Evolutionary conservation across 2,113 vertebrate species (phyloP).

Genomic region (Camarhynchus parvulus): DNA sequence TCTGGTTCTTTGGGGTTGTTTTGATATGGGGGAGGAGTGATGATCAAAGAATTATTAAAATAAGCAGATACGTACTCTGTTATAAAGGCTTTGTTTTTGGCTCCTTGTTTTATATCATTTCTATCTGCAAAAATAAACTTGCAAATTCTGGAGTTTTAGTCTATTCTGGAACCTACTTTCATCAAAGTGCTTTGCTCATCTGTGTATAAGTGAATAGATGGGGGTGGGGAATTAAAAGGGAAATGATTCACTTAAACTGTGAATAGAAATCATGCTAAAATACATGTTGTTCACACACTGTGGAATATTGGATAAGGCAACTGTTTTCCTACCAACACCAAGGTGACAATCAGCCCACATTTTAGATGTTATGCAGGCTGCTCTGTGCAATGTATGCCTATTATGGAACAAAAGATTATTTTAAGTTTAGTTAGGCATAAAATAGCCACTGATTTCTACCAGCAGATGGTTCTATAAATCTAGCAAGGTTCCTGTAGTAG

Average conservation of each 20-base stretch:
- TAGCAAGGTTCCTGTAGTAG: not conserved
- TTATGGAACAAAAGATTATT: conserved; percentile 53
- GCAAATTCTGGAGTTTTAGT: conserved; percentile 38
- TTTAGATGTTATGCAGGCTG: not conserved
- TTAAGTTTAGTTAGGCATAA: conserved; percentile 40
- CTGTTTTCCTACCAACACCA: conserved; percentile 40
- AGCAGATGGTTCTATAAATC: conserved; percentile 36
- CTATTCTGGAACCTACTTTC: conserved; percentile 37
- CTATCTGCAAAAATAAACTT: conserved; percentile 45
- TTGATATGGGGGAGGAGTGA: conserved; percentile 10
- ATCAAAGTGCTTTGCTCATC: conserved; percentile 38
- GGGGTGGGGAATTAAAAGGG: conserved; percentile 35
- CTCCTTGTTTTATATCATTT: not conserved
- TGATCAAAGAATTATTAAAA: conserved; percentile 44
- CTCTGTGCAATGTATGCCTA: conserved; percentile 19
- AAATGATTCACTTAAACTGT: conserved; percentile 46
- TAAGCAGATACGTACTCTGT: conserved; percentile 16
- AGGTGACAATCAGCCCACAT: conserved; percentile 34
- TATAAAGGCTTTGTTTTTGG: conserved; percentile 22
- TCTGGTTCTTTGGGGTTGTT: not conserved
- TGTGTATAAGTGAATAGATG: conserved; percentile 56
- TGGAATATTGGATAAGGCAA: conserved; percentile 28
- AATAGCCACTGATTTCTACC: conserved; percentile 20
- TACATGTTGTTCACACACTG: conserved; percentile 20
- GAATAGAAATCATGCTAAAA: conserved; percentile 22